phyloP scores from a whole-genome alignment of 1,140 invertebrate species.

The Platyscapa corneri region DNA sequence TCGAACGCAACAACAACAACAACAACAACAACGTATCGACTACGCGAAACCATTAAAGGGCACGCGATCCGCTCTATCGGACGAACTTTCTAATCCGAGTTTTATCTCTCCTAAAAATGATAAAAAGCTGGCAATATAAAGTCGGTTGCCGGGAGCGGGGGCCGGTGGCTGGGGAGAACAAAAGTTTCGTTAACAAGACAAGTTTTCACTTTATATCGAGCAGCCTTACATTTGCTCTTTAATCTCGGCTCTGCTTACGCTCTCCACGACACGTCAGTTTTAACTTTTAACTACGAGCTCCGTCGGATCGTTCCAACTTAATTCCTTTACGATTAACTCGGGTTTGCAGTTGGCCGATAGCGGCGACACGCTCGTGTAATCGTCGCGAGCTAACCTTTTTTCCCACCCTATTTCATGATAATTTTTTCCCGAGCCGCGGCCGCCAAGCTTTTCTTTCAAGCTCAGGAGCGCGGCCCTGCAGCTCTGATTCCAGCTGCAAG shows the following conservation, averaged over 20 bases:
- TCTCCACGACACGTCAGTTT: neutral
- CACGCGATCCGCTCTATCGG: neutral
- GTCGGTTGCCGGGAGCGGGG: no score
- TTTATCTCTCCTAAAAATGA: neutral
- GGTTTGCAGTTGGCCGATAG: no score
- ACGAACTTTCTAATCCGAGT: neutral
- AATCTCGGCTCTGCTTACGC: neutral
- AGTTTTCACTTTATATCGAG: neutral
- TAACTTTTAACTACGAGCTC: slow-evolving; percentile 4
- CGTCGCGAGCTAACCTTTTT: no score
- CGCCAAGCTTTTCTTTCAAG: no score
- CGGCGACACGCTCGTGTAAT: no score
- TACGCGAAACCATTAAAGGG: neutral
- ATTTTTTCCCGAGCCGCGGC: no score
- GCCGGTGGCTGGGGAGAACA: neutral
- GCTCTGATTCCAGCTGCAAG: no score
- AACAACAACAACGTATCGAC: no score
- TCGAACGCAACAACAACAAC: neutral
- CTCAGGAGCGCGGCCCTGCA: no score
- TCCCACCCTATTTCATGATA: no score
- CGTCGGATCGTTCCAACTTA: neutral
- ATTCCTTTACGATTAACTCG: neutral
- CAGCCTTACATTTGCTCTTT: neutral
- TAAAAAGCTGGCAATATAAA: neutral
- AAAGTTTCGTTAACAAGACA: slow-evolving; percentile 9